phyloP scores from a whole-genome alignment of 53 echinoderm and acorn worm genomes.

The Glandiceps talaboti region DNA sequence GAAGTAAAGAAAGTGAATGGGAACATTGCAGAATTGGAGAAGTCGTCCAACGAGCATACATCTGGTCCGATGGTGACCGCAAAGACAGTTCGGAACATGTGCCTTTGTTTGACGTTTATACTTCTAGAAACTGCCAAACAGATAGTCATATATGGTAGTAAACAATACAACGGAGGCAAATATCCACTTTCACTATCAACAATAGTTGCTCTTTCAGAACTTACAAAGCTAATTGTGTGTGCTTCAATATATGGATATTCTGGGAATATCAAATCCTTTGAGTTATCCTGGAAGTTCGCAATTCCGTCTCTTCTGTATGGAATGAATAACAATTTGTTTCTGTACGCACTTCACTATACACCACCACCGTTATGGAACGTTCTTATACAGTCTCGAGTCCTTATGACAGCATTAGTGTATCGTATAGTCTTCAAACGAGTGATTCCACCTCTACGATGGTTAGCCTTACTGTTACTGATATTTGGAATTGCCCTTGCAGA shows the following conservation, averaged over 20 bases:
- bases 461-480: slow-evolving; percentile 1
- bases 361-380: slow-evolving; percentile 24
- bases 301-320: slow-evolving; percentile 14
- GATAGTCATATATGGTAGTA: neutral
- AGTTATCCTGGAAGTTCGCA: slow-evolving; percentile 4
- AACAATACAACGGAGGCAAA: slow-evolving; percentile 13
- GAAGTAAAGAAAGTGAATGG: too few relatives aligned
- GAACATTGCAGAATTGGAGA: neutral
- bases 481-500: neutral
- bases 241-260: slow-evolving; percentile 2
- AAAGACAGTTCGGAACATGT: neutral
- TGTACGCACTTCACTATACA: slow-evolving; percentile 11
- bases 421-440: slow-evolving; percentile 12
- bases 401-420: slow-evolving; percentile 4
- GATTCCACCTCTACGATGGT: slow-evolving; percentile 6
- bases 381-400: slow-evolving; percentile 12
- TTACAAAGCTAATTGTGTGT: slow-evolving; percentile 9
- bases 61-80: neutral
- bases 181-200: slow-evolving; percentile 1
- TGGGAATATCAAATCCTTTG: slow-evolving; percentile 3
- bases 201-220: neutral
- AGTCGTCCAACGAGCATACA: neutral
- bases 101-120: neutral
- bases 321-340: slow-evolving; percentile 11
- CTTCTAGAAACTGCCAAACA: slow-evolving; percentile 1